These are phyloP conservation scores for Chionis minor DNA, from an alignment of 2,113 vertebrate genomes.

Conservation along the genomic window DNA sequence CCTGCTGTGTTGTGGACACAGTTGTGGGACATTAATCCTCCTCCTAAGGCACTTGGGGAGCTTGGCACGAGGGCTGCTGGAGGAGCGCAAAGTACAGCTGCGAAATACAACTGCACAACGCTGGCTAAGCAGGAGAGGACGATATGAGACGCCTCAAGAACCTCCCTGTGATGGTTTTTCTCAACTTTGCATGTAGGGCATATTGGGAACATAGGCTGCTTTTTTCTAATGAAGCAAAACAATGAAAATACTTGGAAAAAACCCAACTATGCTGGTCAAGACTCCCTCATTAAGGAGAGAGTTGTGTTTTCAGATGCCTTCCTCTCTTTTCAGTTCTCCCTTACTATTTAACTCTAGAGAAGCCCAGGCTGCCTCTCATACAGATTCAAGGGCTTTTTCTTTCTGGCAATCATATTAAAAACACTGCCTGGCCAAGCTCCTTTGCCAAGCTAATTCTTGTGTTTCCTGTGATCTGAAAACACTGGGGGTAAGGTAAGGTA, in stretches of 20 bases:
- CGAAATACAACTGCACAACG: rapidly evolving
- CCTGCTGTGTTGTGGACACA: rapidly evolving
- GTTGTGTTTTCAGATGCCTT: not conserved
- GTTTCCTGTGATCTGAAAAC: not conserved
- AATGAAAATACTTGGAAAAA: conserved; percentile 22
- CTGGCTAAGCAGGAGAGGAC: not conserved
- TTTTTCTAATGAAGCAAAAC: not conserved
- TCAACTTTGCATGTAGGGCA: not conserved
- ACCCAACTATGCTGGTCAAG: not conserved
- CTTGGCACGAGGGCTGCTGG: not conserved
- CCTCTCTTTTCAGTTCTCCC: not conserved
- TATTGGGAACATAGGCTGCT: not conserved
- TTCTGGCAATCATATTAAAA: conserved; percentile 19
- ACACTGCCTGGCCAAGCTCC: not conserved
- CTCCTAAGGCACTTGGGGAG: not conserved
- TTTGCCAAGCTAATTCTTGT: not conserved
- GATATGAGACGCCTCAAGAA: not conserved
- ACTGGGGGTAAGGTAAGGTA: conserved; percentile 59
- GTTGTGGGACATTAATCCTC: not conserved
- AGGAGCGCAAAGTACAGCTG: not conserved
- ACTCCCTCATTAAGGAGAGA: not conserved
- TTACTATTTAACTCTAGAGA: not conserved
- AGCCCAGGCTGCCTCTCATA: not conserved
- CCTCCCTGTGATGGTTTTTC: not conserved
- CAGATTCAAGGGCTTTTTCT: not conserved